Evolutionary conservation across 2,113 vertebrate genomes (phyloP).

Genomic region (Octodon degus): DNA sequence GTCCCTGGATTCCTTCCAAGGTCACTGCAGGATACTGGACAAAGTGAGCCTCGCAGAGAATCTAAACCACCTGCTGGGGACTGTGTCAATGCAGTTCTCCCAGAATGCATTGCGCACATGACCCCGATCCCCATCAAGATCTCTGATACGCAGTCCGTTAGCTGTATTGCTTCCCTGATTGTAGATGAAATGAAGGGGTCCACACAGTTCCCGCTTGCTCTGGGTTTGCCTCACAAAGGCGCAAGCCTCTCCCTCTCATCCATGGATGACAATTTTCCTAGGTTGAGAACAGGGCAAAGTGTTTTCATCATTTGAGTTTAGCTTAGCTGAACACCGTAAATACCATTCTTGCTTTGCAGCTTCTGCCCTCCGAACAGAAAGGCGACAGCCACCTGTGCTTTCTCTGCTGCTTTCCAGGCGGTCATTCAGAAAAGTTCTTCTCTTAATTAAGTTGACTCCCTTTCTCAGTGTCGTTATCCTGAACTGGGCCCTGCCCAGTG

Average conservation of each 20-base stretch:
- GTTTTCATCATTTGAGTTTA: not conserved
- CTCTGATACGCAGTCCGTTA: not conserved
- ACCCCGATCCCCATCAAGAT: not conserved
- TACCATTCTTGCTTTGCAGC: not conserved
- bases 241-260: not conserved
- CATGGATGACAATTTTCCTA: not conserved
- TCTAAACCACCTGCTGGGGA: not conserved
- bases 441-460: slow-evolving; percentile 45
- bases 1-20: not conserved
- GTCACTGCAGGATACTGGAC: not conserved
- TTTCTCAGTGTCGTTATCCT: slow-evolving; percentile 8
- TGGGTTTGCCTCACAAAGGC: not conserved
- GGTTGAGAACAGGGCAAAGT: not conserved
- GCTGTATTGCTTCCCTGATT: not conserved
- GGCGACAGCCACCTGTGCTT: not conserved
- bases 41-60: not conserved
- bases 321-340: not conserved
- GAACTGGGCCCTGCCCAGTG: not conserved
- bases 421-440: slow-evolving; percentile 30
- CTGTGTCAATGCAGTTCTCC: not conserved
- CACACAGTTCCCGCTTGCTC: not conserved
- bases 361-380: slow-evolving; percentile 12
- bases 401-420: not conserved
- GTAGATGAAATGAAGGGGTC: not conserved
- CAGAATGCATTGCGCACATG: not conserved